Evolutionary conservation across 1,140 invertebrate species (phyloP).

Genomic region (Philotrypesis tridentata): DNA sequence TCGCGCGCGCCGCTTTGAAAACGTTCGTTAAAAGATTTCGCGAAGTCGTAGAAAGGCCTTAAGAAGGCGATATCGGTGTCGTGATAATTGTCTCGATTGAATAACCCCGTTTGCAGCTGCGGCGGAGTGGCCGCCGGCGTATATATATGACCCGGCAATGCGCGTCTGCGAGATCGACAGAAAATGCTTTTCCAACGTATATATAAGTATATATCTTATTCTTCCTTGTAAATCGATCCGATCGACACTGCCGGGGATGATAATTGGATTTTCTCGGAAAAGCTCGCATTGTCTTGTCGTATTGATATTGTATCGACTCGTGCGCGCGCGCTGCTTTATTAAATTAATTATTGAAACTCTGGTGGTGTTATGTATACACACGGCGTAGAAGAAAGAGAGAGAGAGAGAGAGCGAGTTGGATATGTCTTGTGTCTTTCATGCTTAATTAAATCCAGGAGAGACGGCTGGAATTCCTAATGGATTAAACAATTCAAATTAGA

Average conservation of each 20-base stretch:
- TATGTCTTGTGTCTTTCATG: neutral
- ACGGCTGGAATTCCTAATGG: neutral
- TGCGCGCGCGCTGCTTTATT: neutral
- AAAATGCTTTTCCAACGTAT: too few relatives aligned
- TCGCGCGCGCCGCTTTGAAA: neutral
- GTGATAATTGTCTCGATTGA: slow-evolving; percentile 31
- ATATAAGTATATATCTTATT: too few relatives aligned
- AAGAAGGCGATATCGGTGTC: slow-evolving; percentile 42
- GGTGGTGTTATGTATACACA: too few relatives aligned
- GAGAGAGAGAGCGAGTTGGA: neutral
- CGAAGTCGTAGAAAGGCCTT: slow-evolving; percentile 40
- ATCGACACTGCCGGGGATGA: too few relatives aligned
- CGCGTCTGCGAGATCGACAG: too few relatives aligned
- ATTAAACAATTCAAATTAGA: too few relatives aligned
- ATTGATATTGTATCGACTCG: neutral
- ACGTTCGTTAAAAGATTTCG: slow-evolving; percentile 9
- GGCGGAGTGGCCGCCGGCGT: too few relatives aligned
- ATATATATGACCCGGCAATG: too few relatives aligned
- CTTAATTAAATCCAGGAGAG: neutral
- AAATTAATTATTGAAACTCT: too few relatives aligned
- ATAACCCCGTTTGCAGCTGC: neutral
- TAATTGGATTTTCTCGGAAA: neutral
- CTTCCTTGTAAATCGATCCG: too few relatives aligned
- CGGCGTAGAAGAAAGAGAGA: too few relatives aligned
- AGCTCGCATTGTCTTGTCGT: neutral